These are phyloP conservation scores for Globicephala melas DNA, from an alignment of 2,113 vertebrate genomes.

Conservation along the genomic window DNA sequence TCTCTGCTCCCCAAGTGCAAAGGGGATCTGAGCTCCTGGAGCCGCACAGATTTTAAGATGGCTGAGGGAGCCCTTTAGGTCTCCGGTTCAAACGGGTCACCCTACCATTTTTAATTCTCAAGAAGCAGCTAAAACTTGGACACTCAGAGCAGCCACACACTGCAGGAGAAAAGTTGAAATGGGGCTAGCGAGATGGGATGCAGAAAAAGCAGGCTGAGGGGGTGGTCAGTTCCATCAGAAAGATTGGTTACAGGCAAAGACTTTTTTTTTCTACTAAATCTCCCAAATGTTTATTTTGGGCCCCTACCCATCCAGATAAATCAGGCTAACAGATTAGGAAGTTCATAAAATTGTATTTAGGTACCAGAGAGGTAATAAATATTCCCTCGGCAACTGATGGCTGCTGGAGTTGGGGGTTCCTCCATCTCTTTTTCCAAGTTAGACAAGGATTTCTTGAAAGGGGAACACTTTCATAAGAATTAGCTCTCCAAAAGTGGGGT, in stretches of 20 bases:
- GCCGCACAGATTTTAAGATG: background rate
- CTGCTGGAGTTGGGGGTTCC: constrained; percentile 5
- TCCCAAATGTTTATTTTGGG: constrained; percentile 82
- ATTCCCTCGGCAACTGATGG: constrained; percentile 70
- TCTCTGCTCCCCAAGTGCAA: background rate
- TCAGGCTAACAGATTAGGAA: constrained; percentile 84
- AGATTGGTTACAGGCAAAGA: constrained; percentile 54
- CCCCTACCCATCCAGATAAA: constrained; percentile 81
- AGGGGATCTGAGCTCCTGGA: background rate
- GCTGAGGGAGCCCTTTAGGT: background rate
- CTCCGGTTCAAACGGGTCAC: background rate
- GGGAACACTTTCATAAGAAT: constrained; percentile 13
- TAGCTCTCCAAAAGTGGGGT: constrained; percentile 18
- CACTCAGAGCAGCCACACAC: background rate
- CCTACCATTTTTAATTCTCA: constrained; percentile 18
- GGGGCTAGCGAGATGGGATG: background rate
- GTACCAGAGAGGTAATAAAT: constrained; percentile 83
- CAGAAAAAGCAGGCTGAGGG: background rate
- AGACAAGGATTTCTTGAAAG: background rate
- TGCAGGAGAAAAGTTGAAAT: constrained; percentile 10
- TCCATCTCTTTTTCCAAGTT: constrained; percentile 19
- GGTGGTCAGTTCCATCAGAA: background rate
- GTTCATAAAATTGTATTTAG: constrained; percentile 82
- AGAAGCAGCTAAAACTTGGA: constrained; percentile 16
- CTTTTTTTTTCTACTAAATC: constrained; percentile 40